Evolutionary conservation across 2,113 vertebrate species (phyloP).

Genomic region (Eolophus roseicapilla): DNA sequence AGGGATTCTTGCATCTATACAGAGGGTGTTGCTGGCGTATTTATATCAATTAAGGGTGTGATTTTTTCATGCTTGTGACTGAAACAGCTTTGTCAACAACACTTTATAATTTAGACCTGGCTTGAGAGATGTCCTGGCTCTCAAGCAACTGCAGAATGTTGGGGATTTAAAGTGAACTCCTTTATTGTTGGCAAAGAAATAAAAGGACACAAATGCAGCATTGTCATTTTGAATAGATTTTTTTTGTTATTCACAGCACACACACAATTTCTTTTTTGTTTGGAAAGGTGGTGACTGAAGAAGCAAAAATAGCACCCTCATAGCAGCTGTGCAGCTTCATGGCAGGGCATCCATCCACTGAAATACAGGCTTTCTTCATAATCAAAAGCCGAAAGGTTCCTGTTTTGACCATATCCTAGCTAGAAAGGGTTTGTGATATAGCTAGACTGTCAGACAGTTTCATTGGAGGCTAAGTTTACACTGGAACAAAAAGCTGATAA

Average conservation of each 20-base stretch:
- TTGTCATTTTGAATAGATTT: not conserved
- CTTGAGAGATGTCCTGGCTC: constrained; percentile 50
- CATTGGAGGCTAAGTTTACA: constrained; percentile 35
- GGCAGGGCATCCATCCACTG: not conserved
- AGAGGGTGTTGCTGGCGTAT: constrained; percentile 44
- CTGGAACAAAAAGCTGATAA: constrained; percentile 33
- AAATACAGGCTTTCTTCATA: not conserved
- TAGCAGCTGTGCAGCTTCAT: constrained; percentile 8
- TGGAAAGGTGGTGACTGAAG: constrained; percentile 24
- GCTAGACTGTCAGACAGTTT: constrained; percentile 2
- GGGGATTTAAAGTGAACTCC: constrained; percentile 24
- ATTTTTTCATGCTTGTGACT: constrained; percentile 51
- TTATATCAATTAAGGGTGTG: constrained; percentile 64
- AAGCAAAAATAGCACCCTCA: constrained; percentile 24
- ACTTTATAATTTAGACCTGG: constrained; percentile 65
- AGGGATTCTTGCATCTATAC: constrained; percentile 35
- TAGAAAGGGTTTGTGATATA: constrained; percentile 3
- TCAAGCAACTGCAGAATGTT: not conserved
- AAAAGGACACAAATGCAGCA: not conserved
- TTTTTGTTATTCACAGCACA: constrained; percentile 37
- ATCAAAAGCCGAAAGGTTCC: not conserved
- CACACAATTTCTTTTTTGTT: not conserved
- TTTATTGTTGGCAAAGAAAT: constrained; percentile 11
- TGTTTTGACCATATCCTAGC: not conserved
- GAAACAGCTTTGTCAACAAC: constrained; percentile 55